Percentiles rank a stretch among this genome's conserved stretches.
These are phyloP conservation scores for Nomada ruficornis DNA, from an alignment of 2,888 invertebrate species.

Conservation along the genomic window DNA sequence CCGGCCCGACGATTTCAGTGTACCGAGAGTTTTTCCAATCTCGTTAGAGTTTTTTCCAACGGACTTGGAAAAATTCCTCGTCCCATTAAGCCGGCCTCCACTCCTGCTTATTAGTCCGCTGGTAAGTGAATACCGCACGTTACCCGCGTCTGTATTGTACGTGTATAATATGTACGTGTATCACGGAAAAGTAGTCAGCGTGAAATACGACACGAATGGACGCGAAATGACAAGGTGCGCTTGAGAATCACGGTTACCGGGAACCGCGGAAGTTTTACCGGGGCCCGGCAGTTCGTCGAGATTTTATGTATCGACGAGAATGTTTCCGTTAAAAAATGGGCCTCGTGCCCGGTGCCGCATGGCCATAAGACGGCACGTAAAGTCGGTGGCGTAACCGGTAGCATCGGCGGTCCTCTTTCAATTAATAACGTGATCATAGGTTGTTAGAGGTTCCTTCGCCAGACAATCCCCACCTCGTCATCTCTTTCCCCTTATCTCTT, in stretches of 20 bases:
- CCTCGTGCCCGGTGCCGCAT: conserved; percentile 65
- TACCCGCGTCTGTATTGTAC: too few species aligned
- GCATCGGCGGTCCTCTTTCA: conserved; percentile 82
- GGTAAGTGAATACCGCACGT: too few species aligned
- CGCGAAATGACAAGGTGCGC: background rate
- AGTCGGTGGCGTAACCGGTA: conserved; percentile 79
- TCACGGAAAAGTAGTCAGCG: too few species aligned
- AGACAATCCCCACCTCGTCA: conserved; percentile 70
- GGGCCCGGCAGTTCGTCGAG: conserved; percentile 8
- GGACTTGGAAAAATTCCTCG: too few species aligned
- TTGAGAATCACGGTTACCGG: conserved; percentile 8
- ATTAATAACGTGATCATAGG: conserved; percentile 83
- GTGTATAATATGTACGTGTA: too few species aligned
- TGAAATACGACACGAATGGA: background rate
- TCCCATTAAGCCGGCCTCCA: too few species aligned
- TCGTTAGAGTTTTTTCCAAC: background rate
- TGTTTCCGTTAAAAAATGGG: conserved; percentile 71
- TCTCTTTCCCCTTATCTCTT: conserved; percentile 50
- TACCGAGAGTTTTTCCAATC: background rate
- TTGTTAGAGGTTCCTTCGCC: conserved; percentile 77
- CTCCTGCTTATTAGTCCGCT: too few species aligned
- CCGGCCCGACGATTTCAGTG: background rate
- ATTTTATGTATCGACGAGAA: conserved; percentile 65
- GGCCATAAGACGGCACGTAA: conserved; percentile 72
- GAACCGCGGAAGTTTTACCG: conserved; percentile 24